Evolutionary conservation across 2,797 vertebrate species (phyloP).

Genomic region (Pipistrellus nathusii): DNA sequence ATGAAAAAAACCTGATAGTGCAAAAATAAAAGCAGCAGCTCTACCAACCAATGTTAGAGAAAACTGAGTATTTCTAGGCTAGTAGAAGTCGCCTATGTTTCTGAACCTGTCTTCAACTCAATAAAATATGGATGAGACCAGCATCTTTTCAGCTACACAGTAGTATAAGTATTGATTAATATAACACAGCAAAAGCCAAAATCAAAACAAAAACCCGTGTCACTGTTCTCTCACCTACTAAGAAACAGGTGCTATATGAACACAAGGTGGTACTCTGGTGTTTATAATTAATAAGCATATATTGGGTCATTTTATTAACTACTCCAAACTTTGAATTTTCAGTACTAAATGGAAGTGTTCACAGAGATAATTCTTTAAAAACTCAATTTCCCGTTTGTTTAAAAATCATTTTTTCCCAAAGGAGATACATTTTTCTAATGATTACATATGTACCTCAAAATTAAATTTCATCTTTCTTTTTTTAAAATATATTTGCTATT

Average conservation of each 20-base stretch:
- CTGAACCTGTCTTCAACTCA: neutral
- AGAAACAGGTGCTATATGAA: constrained; percentile 76
- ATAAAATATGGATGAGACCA: constrained; percentile 18
- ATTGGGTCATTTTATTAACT: neutral
- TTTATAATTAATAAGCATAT: constrained; percentile 35
- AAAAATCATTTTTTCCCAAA: neutral
- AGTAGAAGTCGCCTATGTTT: neutral
- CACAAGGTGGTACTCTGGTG: constrained; percentile 75
- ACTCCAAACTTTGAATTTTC: constrained; percentile 1
- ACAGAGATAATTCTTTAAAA: constrained; percentile 21
- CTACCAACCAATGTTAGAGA: constrained; percentile 15
- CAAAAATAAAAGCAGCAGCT: constrained; percentile 54
- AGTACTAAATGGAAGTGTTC: neutral
- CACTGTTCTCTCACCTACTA: constrained; percentile 3
- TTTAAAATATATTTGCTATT: neutral
- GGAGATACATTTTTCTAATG: neutral
- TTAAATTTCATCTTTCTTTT: constrained; percentile 11
- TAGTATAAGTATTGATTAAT: neutral
- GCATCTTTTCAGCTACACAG: neutral
- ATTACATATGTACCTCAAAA: neutral
- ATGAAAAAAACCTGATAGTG: neutral
- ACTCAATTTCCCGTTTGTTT: constrained; percentile 23
- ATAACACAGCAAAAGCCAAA: constrained; percentile 40
- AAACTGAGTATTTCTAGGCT: constrained; percentile 19
- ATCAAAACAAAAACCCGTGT: neutral